Base-by-base conservation (phyloP, 2,113 vertebrate genomes). In the Nyctibius bracteatus region DNA sequence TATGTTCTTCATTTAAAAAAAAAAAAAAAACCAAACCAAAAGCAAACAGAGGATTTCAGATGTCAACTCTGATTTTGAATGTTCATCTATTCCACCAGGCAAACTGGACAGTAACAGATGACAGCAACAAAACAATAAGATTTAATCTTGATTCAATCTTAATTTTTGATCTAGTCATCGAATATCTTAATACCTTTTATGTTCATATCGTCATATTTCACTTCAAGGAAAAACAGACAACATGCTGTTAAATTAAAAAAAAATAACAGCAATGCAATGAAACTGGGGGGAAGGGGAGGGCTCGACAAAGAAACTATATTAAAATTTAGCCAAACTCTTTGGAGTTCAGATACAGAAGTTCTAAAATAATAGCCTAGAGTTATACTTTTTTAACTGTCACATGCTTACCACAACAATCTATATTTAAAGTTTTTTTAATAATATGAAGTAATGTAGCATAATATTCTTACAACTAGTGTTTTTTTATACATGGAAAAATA, bases 271-370 rank as follows among this genome's bases (percentile, higher is more conserved):
- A 85, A 33, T 8, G 35, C 13, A 31, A 41, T 43, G 24, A 8
- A 68, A 35, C 0, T 28, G 4, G 22, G 4, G 51, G 8, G 24
- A 47, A 43, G 21, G 8, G 4, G 10, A 59, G 39, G 11, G 30
- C 4, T 59, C 0, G 0, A 33, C 41, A 71, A 73, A 75, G 35
- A 71, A 85, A 57, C 6, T 5, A 0, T 24, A 57, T 39, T 1
- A 35, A 55, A 63, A 65, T 15, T 59, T 23, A 58, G 12, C 17
- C 24, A 30, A 65, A 57, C 2, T 33, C 58, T 44, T 44, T 35
- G 16, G 28, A 44, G 5, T 13, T 72, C 37, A 73, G 28, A 44
- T 11, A 33, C 4, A 61, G 8, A 52, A 49, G 8, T 73, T 71
- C 20, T 37, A 27, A 61, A 51, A 16, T n/a, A 63, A 62, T 31